Evolutionary conservation across 2,888 invertebrate genomes (phyloP), one percentile per base, ranked within the genome.

Genomic region (Agrotis clavis): DNA sequence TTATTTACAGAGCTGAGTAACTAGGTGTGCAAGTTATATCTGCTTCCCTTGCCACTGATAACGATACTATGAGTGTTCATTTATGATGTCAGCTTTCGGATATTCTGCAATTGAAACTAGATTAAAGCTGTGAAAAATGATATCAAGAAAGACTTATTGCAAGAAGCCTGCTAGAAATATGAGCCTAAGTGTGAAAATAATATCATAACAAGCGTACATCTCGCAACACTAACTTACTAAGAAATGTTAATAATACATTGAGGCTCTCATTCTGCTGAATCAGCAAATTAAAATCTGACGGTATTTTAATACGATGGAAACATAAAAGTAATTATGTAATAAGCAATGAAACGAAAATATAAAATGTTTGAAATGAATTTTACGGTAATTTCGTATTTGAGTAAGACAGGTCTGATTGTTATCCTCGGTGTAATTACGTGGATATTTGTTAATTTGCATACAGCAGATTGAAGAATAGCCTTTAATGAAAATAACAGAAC

Each of bases 401-500:
- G 80, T 81, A 86, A 87, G 86, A 90, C 87, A 86, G 87, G 80
- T 88, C 85, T 88, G 87, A 90, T 88, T 87, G 81, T 90, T 90
- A 90, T 92, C 87, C 86, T 85, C 81, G 81, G 80, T 83, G 90
- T 92, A 94, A 94, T 94, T 92, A 94, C 90, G 90, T 83, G 86
- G 79, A 89, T 89, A 91, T 73, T 57, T 68, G 74, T 92, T 90
- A 91, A 93, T 95, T 94, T 93, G 90, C 90, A 93, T 94, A 90
- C 82, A 86, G 88, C 91, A 81, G 84, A 89, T 89, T 88, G 86
- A 90, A 85, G 89, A 90, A 89, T 89, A 86, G 89, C 85, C 89
- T 90, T 88, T 89, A 90, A 90, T 88, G 81, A 81, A 84, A 89
- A 88, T 90, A 91, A 89, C 89, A 87, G 88, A 89, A 88, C 76